Percentiles rank a stretch among this genome's conserved stretches.
These are phyloP conservation scores for Thamnophis sirtalis DNA, from an alignment of 2,113 vertebrate genomes.

Conservation along the genomic window DNA sequence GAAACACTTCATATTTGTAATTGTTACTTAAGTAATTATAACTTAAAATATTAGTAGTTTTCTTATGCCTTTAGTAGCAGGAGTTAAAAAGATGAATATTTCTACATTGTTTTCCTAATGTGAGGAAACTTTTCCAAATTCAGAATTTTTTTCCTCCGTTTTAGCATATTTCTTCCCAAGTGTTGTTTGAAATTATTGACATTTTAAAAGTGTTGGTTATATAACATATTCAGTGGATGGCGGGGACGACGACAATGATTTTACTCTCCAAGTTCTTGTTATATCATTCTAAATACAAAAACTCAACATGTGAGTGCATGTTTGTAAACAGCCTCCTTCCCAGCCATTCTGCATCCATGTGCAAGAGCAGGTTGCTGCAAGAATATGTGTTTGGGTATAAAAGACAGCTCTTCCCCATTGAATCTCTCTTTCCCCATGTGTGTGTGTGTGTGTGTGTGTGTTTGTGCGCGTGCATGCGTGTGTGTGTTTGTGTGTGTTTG, in stretches of 20 bases:
- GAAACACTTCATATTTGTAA: background rate
- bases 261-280: background rate
- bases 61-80: background rate
- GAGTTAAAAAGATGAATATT: background rate
- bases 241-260: background rate
- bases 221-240: background rate
- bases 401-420: too few species aligned
- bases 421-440: too few species aligned
- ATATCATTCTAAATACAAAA: background rate
- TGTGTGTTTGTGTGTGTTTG: too few species aligned
- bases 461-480: too few species aligned
- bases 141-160: background rate
- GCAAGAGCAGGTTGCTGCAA: too few species aligned
- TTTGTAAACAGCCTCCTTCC: too few species aligned
- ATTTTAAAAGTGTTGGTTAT: background rate
- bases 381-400: too few species aligned
- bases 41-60: background rate
- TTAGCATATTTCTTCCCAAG: background rate
- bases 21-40: background rate
- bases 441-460: too few species aligned
- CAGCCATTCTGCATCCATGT: too few species aligned
- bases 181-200: background rate
- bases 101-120: background rate
- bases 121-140: background rate
- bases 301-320: too few species aligned